phyloP scores from a whole-genome alignment of 2,888 invertebrate genomes.

The Tupiocoris notatus region DNA sequence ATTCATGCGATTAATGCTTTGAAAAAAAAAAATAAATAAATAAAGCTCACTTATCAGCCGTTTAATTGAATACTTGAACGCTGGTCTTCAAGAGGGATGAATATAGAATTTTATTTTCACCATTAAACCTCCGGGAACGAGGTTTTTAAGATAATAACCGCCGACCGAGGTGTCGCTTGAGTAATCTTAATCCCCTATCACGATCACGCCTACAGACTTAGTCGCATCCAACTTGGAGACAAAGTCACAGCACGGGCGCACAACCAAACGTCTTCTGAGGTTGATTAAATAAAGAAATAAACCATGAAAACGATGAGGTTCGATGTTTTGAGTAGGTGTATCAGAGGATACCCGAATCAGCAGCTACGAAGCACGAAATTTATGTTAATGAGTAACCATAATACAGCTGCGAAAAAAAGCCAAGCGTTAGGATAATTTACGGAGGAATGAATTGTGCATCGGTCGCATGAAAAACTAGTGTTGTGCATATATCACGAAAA shows the following conservation, averaged over 20 bases:
- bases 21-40: too few species aligned
- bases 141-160: not conserved
- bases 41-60: too few species aligned
- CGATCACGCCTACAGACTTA: not conserved
- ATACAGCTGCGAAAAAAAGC: too few species aligned
- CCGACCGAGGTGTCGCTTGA: not conserved
- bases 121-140: not conserved
- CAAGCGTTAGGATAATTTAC: too few species aligned
- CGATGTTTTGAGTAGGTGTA: not conserved
- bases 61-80: too few species aligned
- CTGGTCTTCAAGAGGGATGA: too few species aligned
- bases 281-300: not conserved
- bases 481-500: too few species aligned
- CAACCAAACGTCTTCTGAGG: not conserved
- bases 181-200: not conserved
- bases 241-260: not conserved
- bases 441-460: too few species aligned
- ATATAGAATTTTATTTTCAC: not conserved
- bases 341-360: not conserved
- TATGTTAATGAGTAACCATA: not conserved
- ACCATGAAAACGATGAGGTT: not conserved
- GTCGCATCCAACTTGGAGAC: not conserved
- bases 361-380: not conserved
- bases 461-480: too few species aligned
- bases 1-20: too few species aligned